These are phyloP conservation scores for Chorisops tibialis DNA, from an alignment of 2,888 invertebrate species.

Conservation along the genomic window DNA sequence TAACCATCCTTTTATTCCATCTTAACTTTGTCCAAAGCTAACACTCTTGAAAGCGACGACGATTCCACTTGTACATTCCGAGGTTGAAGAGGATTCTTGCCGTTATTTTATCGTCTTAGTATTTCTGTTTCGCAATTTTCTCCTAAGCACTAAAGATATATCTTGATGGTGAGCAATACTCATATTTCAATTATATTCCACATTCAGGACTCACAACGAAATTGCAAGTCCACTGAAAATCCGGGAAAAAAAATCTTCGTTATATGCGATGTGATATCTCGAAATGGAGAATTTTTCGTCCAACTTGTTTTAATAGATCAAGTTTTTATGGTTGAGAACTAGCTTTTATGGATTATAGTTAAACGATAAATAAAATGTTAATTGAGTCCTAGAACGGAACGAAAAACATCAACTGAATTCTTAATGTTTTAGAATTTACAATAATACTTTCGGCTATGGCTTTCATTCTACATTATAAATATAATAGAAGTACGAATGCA, in stretches of 20 bases:
- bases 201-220: conserved; percentile 3
- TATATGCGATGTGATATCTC: neutral
- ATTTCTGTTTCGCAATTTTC: conserved; percentile 29
- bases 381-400: too few species aligned
- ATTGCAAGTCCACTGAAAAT: conserved; percentile 9
- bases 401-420: too few species aligned
- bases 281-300: neutral
- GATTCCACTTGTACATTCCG: conserved; percentile 16
- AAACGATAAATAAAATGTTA: too few species aligned
- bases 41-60: conserved; percentile 23
- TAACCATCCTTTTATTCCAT: conserved; percentile 1
- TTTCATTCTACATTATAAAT: too few species aligned
- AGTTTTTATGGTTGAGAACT: neutral
- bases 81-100: conserved; percentile 9
- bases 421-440: too few species aligned
- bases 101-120: conserved; percentile 27
- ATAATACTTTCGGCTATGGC: too few species aligned
- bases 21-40: conserved; percentile 3
- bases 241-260: neutral
- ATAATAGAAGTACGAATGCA: too few species aligned
- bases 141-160: conserved; percentile 28
- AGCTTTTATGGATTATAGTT: too few species aligned
- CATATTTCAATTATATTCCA: conserved; percentile 30
- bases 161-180: conserved; percentile 28
- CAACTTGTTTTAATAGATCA: neutral